phyloP scores from a whole-genome alignment of 2,888 invertebrate species.

The Parelbella ahira region DNA sequence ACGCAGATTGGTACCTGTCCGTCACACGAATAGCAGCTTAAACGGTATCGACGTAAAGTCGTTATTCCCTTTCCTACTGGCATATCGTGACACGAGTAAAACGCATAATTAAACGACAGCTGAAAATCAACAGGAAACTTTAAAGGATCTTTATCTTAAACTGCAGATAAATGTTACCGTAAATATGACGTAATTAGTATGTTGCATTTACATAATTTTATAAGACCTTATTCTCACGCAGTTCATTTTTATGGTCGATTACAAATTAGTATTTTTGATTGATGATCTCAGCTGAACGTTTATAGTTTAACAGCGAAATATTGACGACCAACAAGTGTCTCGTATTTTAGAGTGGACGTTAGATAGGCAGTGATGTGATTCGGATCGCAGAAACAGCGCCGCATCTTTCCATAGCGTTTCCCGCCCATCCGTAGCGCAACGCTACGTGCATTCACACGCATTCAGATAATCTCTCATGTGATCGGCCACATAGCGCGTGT shows the following conservation, averaged over 20 bases:
- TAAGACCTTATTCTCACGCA: no score
- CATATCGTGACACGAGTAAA: slow-evolving; percentile 37
- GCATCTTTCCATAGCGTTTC: slow-evolving; percentile 57
- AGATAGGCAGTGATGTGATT: slow-evolving; percentile 42
- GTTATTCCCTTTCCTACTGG: slow-evolving; percentile 59
- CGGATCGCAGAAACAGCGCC: slow-evolving; percentile 46
- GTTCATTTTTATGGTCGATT: no score
- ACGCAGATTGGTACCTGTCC: slow-evolving; percentile 21
- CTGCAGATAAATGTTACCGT: neutral
- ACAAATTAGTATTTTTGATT: neutral
- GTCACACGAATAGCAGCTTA: slow-evolving; percentile 61
- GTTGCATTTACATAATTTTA: no score
- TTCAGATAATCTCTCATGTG: slow-evolving; percentile 74
- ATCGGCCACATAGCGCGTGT: slow-evolving; percentile 69
- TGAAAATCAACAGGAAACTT: slow-evolving; percentile 48
- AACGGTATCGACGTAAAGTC: slow-evolving; percentile 60
- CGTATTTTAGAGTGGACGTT: slow-evolving; percentile 16
- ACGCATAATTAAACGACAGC: slow-evolving; percentile 54
- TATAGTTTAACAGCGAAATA: slow-evolving; percentile 1
- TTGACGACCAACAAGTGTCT: slow-evolving; percentile 20
- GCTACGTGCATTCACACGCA: slow-evolving; percentile 75
- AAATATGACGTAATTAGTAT: no score
- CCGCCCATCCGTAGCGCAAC: slow-evolving; percentile 66
- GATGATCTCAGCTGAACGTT: neutral
- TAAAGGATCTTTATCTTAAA: slow-evolving; percentile 1